Evolutionary conservation across 2,113 vertebrate genomes (phyloP).

Genomic region (Centropus bengalensis): DNA sequence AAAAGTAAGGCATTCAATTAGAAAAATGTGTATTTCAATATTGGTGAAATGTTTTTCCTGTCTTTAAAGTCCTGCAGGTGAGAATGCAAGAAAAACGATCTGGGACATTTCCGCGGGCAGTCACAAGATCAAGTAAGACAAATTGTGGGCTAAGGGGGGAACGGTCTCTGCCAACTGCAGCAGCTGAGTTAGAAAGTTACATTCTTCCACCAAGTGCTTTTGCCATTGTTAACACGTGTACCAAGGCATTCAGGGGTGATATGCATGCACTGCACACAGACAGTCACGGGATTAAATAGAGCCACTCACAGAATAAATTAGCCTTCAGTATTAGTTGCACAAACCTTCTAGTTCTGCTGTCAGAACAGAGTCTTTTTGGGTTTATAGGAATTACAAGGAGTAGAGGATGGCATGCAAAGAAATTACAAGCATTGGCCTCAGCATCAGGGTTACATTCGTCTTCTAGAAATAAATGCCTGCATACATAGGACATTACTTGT

Average conservation of each 20-base stretch:
- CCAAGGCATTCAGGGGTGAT: conserved; percentile 10
- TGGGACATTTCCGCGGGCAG: conserved; percentile 33
- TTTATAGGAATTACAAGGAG: neutral
- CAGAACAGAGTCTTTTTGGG: neutral
- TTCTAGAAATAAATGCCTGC: neutral
- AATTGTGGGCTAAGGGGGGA: neutral
- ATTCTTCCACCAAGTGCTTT: conserved; percentile 56
- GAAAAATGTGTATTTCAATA: neutral
- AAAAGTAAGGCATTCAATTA: neutral
- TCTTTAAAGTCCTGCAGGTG: conserved; percentile 37
- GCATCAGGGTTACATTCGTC: neutral
- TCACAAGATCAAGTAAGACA: conserved; percentile 54
- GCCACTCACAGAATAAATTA: conserved; percentile 25
- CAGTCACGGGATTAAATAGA: conserved; percentile 37
- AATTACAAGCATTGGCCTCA: neutral
- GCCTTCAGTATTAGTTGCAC: neutral
- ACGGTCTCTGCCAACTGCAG: conserved; percentile 33
- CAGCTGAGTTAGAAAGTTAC: conserved; percentile 62
- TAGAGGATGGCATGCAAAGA: neutral
- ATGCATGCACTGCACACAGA: conserved; percentile 15
- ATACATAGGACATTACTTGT: neutral
- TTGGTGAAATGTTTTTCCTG: conserved; percentile 22
- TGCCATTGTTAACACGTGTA: conserved; percentile 55
- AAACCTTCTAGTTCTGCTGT: neutral
- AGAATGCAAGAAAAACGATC: conserved; percentile 31